Evolutionary conservation across 2,113 vertebrate species (phyloP).

Genomic region (Lanius ludovicianus): DNA sequence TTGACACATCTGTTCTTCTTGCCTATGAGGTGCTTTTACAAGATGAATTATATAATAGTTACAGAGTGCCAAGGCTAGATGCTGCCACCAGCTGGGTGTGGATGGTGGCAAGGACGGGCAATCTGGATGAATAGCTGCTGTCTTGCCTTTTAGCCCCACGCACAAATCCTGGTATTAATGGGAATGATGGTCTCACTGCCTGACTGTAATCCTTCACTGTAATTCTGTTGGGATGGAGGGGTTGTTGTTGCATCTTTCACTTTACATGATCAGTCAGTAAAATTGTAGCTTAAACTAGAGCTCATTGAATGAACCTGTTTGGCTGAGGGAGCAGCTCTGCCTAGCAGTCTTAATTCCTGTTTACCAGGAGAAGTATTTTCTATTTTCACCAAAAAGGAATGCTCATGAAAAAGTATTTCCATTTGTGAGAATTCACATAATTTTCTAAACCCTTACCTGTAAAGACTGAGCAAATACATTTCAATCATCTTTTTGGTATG

Average conservation of each 20-base stretch:
- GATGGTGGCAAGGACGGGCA: neutral
- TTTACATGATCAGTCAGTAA: neutral
- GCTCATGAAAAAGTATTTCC: neutral
- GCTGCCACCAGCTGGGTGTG: neutral
- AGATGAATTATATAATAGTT: neutral
- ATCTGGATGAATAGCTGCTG: neutral
- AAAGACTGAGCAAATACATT: neutral
- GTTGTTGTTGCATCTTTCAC: fast-evolving
- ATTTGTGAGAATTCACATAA: neutral
- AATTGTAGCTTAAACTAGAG: neutral
- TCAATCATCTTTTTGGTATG: neutral
- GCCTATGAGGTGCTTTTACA: neutral
- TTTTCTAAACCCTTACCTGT: neutral
- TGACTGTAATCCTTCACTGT: neutral
- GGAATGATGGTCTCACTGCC: neutral
- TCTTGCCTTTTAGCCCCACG: neutral
- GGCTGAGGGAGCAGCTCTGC: neutral
- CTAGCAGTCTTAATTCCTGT: neutral
- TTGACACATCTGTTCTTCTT: neutral
- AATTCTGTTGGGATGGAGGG: neutral
- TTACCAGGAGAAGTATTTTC: neutral
- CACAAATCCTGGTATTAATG: fast-evolving
- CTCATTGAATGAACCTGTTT: neutral
- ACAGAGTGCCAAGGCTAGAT: neutral
- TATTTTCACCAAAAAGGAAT: neutral